Conservation (phyloP, 1,140 invertebrate genomes). For the Drosophila tsacasi region DNA sequence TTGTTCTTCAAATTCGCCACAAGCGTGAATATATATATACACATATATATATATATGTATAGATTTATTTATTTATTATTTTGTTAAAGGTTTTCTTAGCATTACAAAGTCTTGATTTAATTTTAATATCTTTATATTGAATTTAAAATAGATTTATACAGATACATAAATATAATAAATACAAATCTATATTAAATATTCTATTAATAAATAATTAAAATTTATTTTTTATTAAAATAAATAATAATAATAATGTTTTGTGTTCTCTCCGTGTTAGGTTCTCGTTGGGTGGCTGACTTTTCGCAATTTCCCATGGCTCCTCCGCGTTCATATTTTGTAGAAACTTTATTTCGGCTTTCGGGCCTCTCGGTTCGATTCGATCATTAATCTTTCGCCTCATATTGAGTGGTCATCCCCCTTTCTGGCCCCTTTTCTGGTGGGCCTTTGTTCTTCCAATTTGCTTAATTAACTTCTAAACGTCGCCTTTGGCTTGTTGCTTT, state of each 20-base stretch:
- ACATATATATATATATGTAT: not conserved
- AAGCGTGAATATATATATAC: not conserved
- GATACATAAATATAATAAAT: not conserved
- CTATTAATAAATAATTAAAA: too few species aligned
- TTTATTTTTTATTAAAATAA: not conserved
- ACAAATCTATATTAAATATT: too few species aligned
- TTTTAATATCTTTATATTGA: too few species aligned
- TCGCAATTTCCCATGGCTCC: constrained; percentile 37
- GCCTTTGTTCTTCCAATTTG: constrained; percentile 71
- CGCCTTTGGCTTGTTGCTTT: constrained; percentile 66
- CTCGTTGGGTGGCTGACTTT: not conserved
- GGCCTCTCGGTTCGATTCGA: constrained; percentile 37
- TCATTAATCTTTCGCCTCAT: constrained; percentile 70
- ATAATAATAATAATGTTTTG: not conserved
- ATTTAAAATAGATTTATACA: too few species aligned
- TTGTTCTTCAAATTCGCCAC: constrained; percentile 25
- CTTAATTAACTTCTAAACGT: constrained; percentile 83
- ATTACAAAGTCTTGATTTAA: not conserved
- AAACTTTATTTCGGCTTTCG: constrained; percentile 22
- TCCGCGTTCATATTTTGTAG: constrained; percentile 7
- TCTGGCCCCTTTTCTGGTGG: constrained; percentile 9
- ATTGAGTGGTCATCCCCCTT: constrained; percentile 42
- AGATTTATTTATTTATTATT: not conserved
- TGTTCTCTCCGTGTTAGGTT: not conserved
- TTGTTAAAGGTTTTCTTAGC: not conserved